Base-by-base conservation (phyloP, 2,888 invertebrate genomes). In the Dastarcus helophoroides region DNA sequence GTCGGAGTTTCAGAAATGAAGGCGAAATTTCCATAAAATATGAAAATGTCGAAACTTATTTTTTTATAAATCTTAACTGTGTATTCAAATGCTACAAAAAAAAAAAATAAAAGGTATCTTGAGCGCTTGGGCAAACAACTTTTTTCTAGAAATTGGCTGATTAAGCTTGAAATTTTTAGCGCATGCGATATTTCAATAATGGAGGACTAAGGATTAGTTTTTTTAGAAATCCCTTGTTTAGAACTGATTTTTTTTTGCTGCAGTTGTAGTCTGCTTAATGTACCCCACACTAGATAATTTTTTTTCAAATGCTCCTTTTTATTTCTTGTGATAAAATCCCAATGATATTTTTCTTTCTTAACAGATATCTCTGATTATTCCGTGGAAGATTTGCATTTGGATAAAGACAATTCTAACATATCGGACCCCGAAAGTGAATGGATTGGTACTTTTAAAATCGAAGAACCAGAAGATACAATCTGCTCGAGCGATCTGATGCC, bases 401-500 rank as follows among this genome's bases (percentile, higher is more conserved):
- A 74, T 23, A 58, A 62, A 33, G 61, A 62, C 30, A 49, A 54
- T 14, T 51, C 58, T 14, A 71, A 68, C 40, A 65, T 78, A 38
- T 79, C 78, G 1, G 78, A 79, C 49, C 76, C 79, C 0, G 79
- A 79, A 57, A 78, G 77, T 47, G 79, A 79, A 46, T 79, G 78
- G 78, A 63, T 59, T 23, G 51, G 50, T 24, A 46, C 52, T 3
- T 47, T 46, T 22, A 53, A 51, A 40, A 43, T 55, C 2, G 58
- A 60, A 32, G 54, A 56, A 33, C 51, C 51, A 0, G 58, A 58
- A 26, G 54, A 57, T 13, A 51, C 54, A 11, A 14, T 32, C 4
- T 26, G 10, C 8, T 6, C 7, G n/a, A n/a, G n/a, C 2, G 28
- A 15, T 14, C 14, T 19, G 1, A 30, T 30, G 11, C 35, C 35